Base-by-base conservation (phyloP, 2,797 vertebrate genomes). In the Gymnothorax reevesii region DNA sequence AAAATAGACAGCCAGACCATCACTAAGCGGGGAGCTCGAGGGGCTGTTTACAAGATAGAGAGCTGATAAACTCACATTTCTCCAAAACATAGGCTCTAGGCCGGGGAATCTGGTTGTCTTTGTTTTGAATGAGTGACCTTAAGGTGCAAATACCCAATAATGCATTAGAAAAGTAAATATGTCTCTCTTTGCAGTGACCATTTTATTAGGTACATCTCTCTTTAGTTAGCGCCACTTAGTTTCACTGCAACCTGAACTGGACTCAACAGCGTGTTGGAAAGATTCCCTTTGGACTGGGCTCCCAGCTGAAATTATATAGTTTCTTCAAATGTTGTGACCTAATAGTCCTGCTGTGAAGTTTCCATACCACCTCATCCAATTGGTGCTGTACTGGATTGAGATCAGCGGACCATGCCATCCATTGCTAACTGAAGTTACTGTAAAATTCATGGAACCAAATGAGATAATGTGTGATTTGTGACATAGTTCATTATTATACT, bases 31-130 rank as follows among this genome's bases (percentile, higher is more conserved):
- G 66, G 84, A 64, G 87, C 79, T 57, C 90, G 90, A 88, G 86
- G 89, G 84, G 86, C 88, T 94, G 93, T 94, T 94, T 93, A 15
- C 88, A 86, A 94, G 93, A 95, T 93, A 93, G 88, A 94, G 91
- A 94, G 92, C 94, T 91, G 94, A 95, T 94, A 94, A 93, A 90
- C 86, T 83, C 85, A 69, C 66, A 86, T 87, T 88, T 91, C 87
- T 75, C 83, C 8, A 77, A 73, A 79, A 86, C 66, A 8, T 2
- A 71, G 87, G 86, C 86, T 83, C 88, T 93, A 92, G 87, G 85
- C 71, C 89, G 91, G 89, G 89, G 86, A 86, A 89, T 89, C 90
- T 88, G 89, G 87, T 87, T 91, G 91, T 86, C 82, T 27, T 82
- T 75, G 57, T 59, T 54, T 60, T 83, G 82, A 59, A 59, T 83